Percentiles rank a stretch among this genome's conserved stretches.
Conservation (phyloP, 2,888 invertebrate genomes). For the Apotomis betuletana region DNA sequence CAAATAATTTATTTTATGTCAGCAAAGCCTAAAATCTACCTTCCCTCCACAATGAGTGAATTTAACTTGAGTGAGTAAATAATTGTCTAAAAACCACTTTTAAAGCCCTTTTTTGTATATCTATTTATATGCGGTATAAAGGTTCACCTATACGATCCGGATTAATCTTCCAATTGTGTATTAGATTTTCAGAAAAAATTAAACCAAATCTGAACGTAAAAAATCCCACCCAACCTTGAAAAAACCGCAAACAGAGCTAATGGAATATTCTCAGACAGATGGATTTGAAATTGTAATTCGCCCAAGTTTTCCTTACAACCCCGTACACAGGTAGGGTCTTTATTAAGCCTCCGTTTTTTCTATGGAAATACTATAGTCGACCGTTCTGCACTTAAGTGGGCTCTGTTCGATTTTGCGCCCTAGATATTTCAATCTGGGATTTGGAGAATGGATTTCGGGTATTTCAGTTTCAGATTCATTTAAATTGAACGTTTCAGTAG, state of each 20-base stretch:
- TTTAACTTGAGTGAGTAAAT: too few species aligned
- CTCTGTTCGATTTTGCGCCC: conserved; percentile 13
- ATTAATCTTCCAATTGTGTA: too few species aligned
- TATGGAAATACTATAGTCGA: conserved; percentile 31
- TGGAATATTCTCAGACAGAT: conserved; percentile 57
- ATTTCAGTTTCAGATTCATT: background rate
- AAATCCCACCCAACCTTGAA: background rate
- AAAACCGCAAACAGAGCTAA: conserved; percentile 47
- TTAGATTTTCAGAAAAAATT: too few species aligned
- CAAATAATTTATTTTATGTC: too few species aligned
- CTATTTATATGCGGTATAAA: too few species aligned
- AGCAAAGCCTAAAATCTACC: too few species aligned
- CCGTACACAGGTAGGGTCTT: conserved; percentile 22
- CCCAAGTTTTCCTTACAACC: conserved; percentile 35
- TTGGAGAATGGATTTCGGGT: background rate
- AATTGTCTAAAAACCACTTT: too few species aligned
- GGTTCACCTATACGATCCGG: too few species aligned
- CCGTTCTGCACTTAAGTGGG: conserved; percentile 12
- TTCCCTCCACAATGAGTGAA: too few species aligned
- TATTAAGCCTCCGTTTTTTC: conserved; percentile 6
- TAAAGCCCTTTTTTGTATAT: too few species aligned
- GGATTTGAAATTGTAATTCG: conserved; percentile 51
- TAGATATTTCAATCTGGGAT: conserved; percentile 17
- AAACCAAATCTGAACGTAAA: background rate
- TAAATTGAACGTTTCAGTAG: background rate